Evolutionary conservation across 1,140 invertebrate species (phyloP).

Genomic region (Pseudomyrmex pallidus): DNA sequence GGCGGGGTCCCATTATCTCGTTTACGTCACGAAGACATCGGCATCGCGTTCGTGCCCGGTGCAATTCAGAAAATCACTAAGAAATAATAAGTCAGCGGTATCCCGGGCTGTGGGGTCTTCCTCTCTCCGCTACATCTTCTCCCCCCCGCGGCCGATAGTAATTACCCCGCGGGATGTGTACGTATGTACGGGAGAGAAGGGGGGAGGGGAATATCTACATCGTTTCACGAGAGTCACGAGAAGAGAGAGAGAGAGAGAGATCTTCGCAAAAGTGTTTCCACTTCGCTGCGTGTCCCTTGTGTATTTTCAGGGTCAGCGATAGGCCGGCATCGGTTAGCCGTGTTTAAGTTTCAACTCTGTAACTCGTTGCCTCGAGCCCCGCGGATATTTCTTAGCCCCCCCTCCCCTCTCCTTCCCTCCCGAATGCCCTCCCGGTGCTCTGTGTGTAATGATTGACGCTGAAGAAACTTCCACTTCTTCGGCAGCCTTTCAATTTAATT

Average conservation of each 20-base stretch:
- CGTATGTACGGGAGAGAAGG: neutral
- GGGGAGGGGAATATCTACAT: conserved; percentile 50
- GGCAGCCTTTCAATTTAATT: too few relatives aligned
- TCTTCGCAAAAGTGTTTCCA: conserved; percentile 29
- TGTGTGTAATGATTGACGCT: too few relatives aligned
- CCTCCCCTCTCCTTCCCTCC: too few relatives aligned
- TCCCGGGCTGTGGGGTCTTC: conserved; percentile 42
- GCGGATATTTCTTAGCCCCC: neutral
- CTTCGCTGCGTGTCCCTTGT: conserved; percentile 3
- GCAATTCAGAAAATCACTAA: conserved; percentile 83
- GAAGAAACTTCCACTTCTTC: too few relatives aligned
- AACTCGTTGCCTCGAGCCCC: neutral
- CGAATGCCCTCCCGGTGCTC: too few relatives aligned
- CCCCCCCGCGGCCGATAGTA: conserved; percentile 64
- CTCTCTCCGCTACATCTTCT: neutral
- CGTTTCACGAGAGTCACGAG: conserved; percentile 42
- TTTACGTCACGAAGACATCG: conserved; percentile 82
- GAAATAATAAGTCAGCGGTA: conserved; percentile 79
- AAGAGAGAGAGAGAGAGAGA: conserved; percentile 1
- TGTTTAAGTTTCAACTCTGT: conserved; percentile 1
- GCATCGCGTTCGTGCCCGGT: conserved; percentile 70
- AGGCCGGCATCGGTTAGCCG: neutral
- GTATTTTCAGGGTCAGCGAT: conserved; percentile 37
- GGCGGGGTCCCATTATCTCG: conserved; percentile 78
- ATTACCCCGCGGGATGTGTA: conserved; percentile 69